Base-by-base conservation (phyloP, 2,113 vertebrate species). In the Corythornis madagascariensis region DNA sequence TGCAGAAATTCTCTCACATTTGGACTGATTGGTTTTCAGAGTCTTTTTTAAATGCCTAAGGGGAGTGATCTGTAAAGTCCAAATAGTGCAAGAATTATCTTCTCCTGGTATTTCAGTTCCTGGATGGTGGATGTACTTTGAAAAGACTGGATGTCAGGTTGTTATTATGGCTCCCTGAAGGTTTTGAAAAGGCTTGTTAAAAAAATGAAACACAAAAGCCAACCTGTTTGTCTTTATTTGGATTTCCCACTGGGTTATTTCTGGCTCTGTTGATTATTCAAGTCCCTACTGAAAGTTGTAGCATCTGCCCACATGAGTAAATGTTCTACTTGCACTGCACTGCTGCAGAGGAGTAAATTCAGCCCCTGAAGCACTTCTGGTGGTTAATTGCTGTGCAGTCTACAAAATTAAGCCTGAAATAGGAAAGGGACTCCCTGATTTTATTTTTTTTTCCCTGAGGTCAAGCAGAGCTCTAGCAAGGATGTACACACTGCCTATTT, bases 211-310 rank as follows among this genome's bases (percentile, higher is more conserved):
- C 40, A 43, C 6, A 29, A 83, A 83, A 89, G 56, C 25, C 82
- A 94, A 87, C 66, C 28, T 64, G 29, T 91, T 94, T 91, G 63
- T 50, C 33, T 91, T 80, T 72, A 67, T 83, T 83, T 88, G 56
- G 82, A 53, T 86, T 95, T 93, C 78, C 43, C 57, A 31, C 48
- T 35, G 45, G 16, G n/a, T 71, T 92, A 81, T 88, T 95, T 88
- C 69, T 88, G 86, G 40, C 57, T 81, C 65, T 52, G 53, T 43
- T 81, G 57, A 83, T 93, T 93, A 65, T 90, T 87, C 40, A 86
- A n/a, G 24, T 86, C 61, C 35, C 35, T 92, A 1, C 72, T 83
- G 69, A 81, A 35, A 86, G 29, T 1, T 83, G 52, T 10, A 64
- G 57, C 45, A 81, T 69, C 80, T 16, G 1, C 57, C 35, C 57